Percentiles rank a stretch among this genome's conserved stretches.
Conservation (phyloP, 2,888 invertebrate species). For the Acanthosepion lycidas region DNA sequence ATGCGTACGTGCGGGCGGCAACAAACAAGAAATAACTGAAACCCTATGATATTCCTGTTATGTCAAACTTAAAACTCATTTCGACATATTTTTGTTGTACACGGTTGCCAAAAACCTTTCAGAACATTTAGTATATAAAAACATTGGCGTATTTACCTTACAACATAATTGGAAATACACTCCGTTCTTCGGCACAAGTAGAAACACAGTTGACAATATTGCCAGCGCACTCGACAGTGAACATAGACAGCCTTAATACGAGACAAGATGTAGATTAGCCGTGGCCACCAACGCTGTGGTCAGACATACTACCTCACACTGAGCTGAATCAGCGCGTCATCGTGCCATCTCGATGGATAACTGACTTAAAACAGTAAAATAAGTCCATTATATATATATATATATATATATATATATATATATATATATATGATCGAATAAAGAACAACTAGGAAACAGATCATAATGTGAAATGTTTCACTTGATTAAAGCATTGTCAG, state of each 20-base stretch:
- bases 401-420: too few species aligned
- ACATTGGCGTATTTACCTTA: slow-evolving; percentile 20
- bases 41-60: background rate
- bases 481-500: too few species aligned
- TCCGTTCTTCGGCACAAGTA: background rate
- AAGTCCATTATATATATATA: too few species aligned
- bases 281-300: background rate
- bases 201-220: background rate
- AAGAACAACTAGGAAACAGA: too few species aligned
- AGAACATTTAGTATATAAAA: slow-evolving; percentile 6
- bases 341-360: background rate
- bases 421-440: too few species aligned
- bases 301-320: background rate
- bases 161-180: slow-evolving; percentile 8
- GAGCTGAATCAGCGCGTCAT: background rate
- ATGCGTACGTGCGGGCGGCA: background rate
- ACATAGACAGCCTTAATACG: background rate
- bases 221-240: background rate
- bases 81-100: background rate
- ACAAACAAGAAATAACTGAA: background rate
- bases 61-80: background rate
- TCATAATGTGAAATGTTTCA: too few species aligned
- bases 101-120: background rate
- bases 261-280: background rate
- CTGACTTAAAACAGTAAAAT: too few species aligned